Evolutionary conservation across 2,797 vertebrate genomes (phyloP).

Genomic region (Cebuella pygmaea): DNA sequence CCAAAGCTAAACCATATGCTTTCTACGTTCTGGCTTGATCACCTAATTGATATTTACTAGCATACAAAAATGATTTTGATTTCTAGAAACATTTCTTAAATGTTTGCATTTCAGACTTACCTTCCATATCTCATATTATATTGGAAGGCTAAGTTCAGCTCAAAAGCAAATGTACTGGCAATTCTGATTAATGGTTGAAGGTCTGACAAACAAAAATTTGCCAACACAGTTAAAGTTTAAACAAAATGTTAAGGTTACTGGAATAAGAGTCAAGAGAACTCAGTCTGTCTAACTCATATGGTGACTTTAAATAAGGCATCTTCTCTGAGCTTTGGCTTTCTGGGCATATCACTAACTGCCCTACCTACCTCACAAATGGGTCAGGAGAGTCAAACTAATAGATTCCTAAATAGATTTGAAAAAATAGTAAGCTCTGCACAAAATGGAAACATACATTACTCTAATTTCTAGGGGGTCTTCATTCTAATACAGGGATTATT

Average conservation of each 20-base stretch:
- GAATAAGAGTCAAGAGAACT: constrained; percentile 4
- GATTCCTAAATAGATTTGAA: not conserved
- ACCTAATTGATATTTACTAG: constrained; percentile 15
- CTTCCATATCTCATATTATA: constrained; percentile 36
- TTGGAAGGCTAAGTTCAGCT: not conserved
- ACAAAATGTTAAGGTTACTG: constrained; percentile 33
- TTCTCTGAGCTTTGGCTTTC: constrained; percentile 35
- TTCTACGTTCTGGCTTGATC: constrained; percentile 45
- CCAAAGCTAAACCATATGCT: constrained; percentile 21
- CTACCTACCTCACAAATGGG: not conserved
- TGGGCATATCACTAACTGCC: not conserved
- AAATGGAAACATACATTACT: constrained; percentile 6
- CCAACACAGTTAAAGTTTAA: constrained; percentile 32
- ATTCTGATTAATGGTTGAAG: constrained; percentile 53
- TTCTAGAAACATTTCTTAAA: constrained; percentile 12
- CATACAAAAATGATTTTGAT: constrained; percentile 36
- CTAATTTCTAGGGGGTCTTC: not conserved
- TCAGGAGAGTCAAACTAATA: not conserved
- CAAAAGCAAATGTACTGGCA: constrained; percentile 17
- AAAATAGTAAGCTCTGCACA: constrained; percentile 50
- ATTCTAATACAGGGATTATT: constrained; percentile 1
- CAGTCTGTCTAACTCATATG: not conserved
- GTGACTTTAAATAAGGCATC: not conserved
- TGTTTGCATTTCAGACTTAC: constrained; percentile 38
- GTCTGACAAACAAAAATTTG: constrained; percentile 32